Base-by-base conservation (phyloP, 2,797 vertebrate genomes). In the Myotis planiceps region DNA sequence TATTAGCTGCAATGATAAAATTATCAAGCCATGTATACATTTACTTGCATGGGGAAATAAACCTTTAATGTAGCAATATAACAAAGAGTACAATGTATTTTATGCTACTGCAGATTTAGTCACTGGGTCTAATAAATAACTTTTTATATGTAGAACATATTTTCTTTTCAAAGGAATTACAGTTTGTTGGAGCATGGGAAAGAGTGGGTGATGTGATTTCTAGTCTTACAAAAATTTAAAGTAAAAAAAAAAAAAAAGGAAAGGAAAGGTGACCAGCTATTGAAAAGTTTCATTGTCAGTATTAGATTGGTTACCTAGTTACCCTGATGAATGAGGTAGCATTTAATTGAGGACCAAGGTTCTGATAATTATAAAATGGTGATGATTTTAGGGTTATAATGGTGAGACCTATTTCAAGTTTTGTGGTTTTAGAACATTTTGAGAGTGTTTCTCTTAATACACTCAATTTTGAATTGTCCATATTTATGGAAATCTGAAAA, bases 101-200 rank as follows among this genome's bases (percentile, higher is more conserved):
- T 76, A 23, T 85, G 79, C 19, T 92, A 55, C 27, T 89, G 27
- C 32, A 95, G 78, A 75, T 71, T 89, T 79, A 69, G 58, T 75
- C 86, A 69, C 63, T 92, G 94, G 18, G 6, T 37, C 16, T 96
- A 63, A 60, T 55, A 80, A 76, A 65, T 95, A 92, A 75, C 6
- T 13, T 75, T 16, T 81, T 88, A 42, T 34, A 19, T 72, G 29
- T 29, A 74, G 60, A 92, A 89, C 27, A 58, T 13, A 71, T 82
- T 96, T 92, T 85, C 83, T 94, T 92, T 42, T 5, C 68, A 81
- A 95, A 81, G 71, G 21, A 91, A 53, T 81, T 6, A 45, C 60
- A 34, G 34, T 83, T 82, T 92, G 45, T 90, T 83, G 32, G 39
- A 90, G 55, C 9, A 72, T 21, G 65, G 25, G 25, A 58, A 94